Evolutionary conservation across 2,113 vertebrate genomes (phyloP).

Genomic region (Tragulus kanchil): DNA sequence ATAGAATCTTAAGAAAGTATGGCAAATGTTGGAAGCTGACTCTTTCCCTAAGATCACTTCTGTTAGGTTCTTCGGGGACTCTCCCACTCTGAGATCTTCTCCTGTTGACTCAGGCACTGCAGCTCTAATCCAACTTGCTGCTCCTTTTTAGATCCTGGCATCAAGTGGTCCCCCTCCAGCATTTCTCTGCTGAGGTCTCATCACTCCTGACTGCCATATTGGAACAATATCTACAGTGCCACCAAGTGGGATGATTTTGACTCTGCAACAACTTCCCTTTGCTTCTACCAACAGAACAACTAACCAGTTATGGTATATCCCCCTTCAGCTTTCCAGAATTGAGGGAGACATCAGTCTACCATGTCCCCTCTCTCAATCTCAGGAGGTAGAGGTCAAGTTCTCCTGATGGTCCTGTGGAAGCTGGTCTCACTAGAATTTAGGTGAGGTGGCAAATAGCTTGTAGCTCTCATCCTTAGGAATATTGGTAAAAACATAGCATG

Average conservation of each 20-base stretch:
- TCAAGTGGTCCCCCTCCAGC: accelerated
- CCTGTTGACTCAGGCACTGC: neutral
- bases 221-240: neutral
- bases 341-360: neutral
- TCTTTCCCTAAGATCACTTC: neutral
- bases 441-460: neutral
- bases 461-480: neutral
- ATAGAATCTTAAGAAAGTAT: neutral
- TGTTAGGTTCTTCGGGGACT: neutral
- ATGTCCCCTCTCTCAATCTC: neutral
- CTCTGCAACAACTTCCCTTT: neutral
- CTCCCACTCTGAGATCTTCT: neutral
- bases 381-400: neutral
- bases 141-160: neutral
- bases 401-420: neutral
- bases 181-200: neutral
- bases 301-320: neutral
- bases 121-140: accelerated
- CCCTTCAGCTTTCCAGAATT: neutral
- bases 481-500: neutral
- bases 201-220: accelerated
- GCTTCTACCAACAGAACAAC: neutral
- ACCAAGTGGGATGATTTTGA: neutral
- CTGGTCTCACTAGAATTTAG: neutral
- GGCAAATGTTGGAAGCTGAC: neutral